Base-by-base conservation (phyloP, 92 coral and sea anemone species). In the Epizoanthus rinbou region DNA sequence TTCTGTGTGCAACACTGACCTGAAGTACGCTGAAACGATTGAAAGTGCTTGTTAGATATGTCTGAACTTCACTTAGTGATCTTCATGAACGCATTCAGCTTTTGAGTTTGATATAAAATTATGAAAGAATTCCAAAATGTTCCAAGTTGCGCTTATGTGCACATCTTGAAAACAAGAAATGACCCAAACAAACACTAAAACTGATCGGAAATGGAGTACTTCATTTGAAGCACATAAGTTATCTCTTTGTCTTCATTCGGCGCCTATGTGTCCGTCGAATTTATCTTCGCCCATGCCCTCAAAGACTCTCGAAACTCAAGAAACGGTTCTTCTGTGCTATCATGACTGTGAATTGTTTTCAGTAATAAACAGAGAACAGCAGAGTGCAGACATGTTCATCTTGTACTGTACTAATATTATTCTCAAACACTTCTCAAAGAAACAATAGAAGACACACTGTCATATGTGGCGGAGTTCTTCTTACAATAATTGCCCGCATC, bases 151-250 rank as follows among this genome's bases (percentile, higher is more conserved):
- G 47, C 35, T 78, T 78, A 69, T 78, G 82, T 78, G 82, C 82
- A 43, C 54, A 78, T 60, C 18, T 39, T 78, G 57, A 78, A 62
- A 62, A 41, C 71, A 60, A 17, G 14, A 22, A 59, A 37, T 78
- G 82, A 41, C 57, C 71, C 71, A 63, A 78, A 59, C 82, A 78
- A 78, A 78, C 69, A 62, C 57, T 78, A 63, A 31, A 78, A 39
- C 23, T 59, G 82, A 62, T 78, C 82, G 82, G 82, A 63, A 78
- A 62, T 78, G 50, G 57, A 78, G 39, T 78, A 78, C 82, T 78
- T 78, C 70, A 78, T 15, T n/a, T 60, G 24, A 35, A 78, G 82
- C 37, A 62, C 82, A 78, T 78, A 62, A 78, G 57, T 78, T 78
- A 78, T 78, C 82, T 60, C 69, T 37, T 3, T 13, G 82, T 41